Conservation (phyloP, 2,113 vertebrate genomes). For the Hemiscyllium ocellatum region DNA sequence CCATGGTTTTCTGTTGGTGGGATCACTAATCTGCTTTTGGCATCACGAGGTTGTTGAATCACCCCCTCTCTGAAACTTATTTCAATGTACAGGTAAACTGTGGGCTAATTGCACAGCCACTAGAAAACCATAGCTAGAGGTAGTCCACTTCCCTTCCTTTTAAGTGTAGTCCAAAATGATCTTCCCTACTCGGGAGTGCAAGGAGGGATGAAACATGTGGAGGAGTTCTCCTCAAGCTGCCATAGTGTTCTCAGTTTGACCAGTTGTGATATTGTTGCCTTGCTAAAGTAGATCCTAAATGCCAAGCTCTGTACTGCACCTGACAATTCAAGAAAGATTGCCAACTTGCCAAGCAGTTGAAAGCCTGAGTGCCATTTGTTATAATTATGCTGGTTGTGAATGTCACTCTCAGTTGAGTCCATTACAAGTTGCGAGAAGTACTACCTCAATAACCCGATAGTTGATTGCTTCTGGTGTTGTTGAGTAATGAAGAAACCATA, state of each 20-base stretch:
- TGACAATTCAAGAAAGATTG: constrained; percentile 23
- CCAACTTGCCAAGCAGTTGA: constrained; percentile 33
- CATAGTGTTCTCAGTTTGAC: background rate
- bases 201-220: background rate
- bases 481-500: constrained; percentile 37
- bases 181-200: background rate
- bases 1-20: background rate
- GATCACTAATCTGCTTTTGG: background rate
- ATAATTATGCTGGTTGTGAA: constrained; percentile 29
- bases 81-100: background rate
- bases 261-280: background rate
- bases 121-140: background rate
- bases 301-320: background rate
- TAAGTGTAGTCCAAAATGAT: background rate
- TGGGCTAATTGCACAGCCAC: background rate
- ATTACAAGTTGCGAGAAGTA: constrained; percentile 35
- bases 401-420: constrained; percentile 35
- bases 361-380: constrained; percentile 27
- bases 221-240: background rate
- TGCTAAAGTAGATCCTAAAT: background rate
- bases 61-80: background rate
- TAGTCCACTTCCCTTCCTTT: background rate
- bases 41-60: too few species aligned
- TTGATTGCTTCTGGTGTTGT: constrained; percentile 36
- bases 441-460: constrained; percentile 23